Percentiles rank a stretch among this genome's conserved stretches.
Conservation (phyloP, 1,140 invertebrate genomes). For the Apis laboriosa region DNA sequence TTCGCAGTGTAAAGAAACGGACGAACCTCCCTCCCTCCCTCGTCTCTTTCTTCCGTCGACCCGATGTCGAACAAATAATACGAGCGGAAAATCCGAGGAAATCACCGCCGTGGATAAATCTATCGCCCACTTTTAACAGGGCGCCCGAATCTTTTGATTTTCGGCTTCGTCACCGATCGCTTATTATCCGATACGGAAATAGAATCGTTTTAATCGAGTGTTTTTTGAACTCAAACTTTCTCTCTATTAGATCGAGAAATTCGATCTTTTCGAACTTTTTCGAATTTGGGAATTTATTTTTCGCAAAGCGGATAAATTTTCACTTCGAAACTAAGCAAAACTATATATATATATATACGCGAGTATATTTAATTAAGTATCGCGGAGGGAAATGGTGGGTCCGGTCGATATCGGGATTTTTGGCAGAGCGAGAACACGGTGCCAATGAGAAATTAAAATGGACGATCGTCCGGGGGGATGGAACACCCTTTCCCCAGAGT, state of each 20-base stretch:
- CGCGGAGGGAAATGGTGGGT: background rate
- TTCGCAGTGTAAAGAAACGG: slow-evolving; percentile 81
- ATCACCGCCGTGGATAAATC: slow-evolving; percentile 70
- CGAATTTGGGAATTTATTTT: too few relatives aligned
- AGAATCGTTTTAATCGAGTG: too few relatives aligned
- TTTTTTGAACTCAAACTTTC: too few relatives aligned
- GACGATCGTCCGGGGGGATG: slow-evolving; percentile 68
- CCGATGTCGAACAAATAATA: slow-evolving; percentile 80
- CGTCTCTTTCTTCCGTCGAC: slow-evolving; percentile 35
- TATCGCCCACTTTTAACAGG: slow-evolving; percentile 38
- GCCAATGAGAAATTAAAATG: slow-evolving; percentile 75
- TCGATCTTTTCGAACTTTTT: too few relatives aligned
- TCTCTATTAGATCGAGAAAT: too few relatives aligned
- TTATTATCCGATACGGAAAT: too few relatives aligned
- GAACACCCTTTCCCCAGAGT: slow-evolving; percentile 64
- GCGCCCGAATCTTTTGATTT: slow-evolving; percentile 47
- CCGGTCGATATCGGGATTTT: background rate
- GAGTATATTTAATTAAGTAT: too few relatives aligned
- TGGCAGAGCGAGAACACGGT: slow-evolving; percentile 43
- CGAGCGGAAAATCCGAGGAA: slow-evolving; percentile 74
- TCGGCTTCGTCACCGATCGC: background rate
- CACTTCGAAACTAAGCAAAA: too few relatives aligned
- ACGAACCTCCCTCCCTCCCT: slow-evolving; percentile 47
- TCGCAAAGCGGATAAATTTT: too few relatives aligned
- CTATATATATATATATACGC: too few relatives aligned